A percentile compares a stretch with the other conserved stretches of the same genome.
Conservation (phyloP, 2,113 vertebrate species). For the Apeltes quadracus region DNA sequence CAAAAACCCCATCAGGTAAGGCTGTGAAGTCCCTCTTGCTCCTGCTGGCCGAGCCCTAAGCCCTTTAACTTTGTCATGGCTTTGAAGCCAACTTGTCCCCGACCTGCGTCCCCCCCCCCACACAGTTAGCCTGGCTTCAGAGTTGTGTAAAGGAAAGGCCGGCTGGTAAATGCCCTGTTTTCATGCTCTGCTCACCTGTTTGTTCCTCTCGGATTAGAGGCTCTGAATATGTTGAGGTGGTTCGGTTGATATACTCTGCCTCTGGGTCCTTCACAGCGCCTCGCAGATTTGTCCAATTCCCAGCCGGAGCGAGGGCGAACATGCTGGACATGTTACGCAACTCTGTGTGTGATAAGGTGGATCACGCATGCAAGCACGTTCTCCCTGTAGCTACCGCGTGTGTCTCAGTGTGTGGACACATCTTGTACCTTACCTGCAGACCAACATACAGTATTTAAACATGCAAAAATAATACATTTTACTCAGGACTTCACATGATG, state of each 20-base stretch:
- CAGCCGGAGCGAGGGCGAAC: constrained; percentile 13
- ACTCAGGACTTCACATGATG: constrained; percentile 9
- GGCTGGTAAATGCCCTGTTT: constrained; percentile 68
- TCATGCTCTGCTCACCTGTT: constrained; percentile 67
- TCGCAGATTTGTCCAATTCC: constrained; percentile 24
- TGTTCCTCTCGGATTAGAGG: constrained; percentile 66
- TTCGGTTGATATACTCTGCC: constrained; percentile 52
- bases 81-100: constrained; percentile 74
- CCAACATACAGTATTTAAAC: constrained; percentile 19
- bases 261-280: constrained; percentile 30
- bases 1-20: constrained; percentile 85
- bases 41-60: constrained; percentile 71
- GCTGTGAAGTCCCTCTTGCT: constrained; percentile 77
- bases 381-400: background rate
- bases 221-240: constrained; percentile 60
- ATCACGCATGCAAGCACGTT: background rate
- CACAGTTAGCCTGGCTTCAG: constrained; percentile 51
- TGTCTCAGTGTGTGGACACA: constrained; percentile 12
- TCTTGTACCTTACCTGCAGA: background rate
- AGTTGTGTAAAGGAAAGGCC: constrained; percentile 56
- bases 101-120: constrained; percentile 35
- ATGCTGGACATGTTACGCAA: background rate
- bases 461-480: constrained; percentile 11
- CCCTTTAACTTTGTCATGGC: constrained; percentile 71
- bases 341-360: background rate